Percentiles rank a stretch among this genome's conserved stretches.
These are phyloP conservation scores for Chiloscyllium plagiosum DNA, from an alignment of 2,113 vertebrate species.

Conservation along the genomic window DNA sequence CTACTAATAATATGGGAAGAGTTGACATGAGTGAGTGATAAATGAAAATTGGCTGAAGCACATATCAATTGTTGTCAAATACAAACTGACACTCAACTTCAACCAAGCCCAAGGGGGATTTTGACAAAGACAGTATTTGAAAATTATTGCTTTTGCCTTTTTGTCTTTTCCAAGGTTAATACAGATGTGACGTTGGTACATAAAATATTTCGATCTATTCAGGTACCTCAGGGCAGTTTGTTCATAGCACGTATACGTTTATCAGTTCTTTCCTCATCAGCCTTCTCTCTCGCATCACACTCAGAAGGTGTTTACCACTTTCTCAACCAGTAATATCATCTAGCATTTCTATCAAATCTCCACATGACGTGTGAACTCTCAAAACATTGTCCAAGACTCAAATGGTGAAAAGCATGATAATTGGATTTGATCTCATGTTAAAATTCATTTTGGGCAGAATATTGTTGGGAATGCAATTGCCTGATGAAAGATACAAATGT, in stretches of 20 bases:
- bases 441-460: background rate
- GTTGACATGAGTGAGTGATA: constrained; percentile 6
- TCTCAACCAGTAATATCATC: background rate
- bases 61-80: background rate
- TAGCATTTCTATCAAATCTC: background rate
- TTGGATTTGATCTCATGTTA: background rate
- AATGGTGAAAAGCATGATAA: background rate
- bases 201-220: background rate
- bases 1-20: background rate
- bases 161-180: background rate
- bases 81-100: background rate
- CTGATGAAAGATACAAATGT: background rate
- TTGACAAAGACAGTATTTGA: background rate
- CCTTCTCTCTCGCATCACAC: background rate
- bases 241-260: background rate
- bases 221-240: constrained; percentile 1
- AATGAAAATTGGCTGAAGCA: background rate
- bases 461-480: background rate
- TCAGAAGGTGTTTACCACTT: background rate
- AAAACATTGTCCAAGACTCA: background rate
- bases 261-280: background rate
- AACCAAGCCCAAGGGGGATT: background rate
- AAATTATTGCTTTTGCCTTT: constrained; percentile 29
- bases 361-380: background rate
- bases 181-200: no score